Conservation (phyloP, 2,888 invertebrate genomes). For the Aleiodes testaceus region DNA sequence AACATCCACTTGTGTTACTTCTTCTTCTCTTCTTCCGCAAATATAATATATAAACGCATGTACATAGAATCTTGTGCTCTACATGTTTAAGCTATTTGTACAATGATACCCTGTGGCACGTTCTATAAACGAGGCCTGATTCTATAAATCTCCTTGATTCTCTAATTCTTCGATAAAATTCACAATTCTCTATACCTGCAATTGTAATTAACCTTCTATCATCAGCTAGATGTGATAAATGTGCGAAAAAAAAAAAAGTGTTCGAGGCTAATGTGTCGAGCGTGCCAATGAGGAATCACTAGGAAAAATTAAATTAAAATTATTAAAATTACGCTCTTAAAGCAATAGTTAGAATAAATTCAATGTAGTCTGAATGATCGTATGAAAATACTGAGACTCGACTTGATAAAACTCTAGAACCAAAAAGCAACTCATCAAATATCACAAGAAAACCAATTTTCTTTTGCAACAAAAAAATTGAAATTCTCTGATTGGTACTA, state of each 20-base stretch:
- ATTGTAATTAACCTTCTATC: constrained; percentile 35
- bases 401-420: not conserved
- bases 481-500: not conserved
- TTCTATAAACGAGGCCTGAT: constrained; percentile 50
- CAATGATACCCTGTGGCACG: constrained; percentile 48
- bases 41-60: constrained; percentile 45
- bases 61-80: not conserved
- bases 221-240: constrained; percentile 32
- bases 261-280: constrained; percentile 57
- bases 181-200: constrained; percentile 26
- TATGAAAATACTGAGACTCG: constrained; percentile 39
- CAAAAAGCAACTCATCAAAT: not conserved
- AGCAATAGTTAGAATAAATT: constrained; percentile 23
- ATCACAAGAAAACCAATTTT: not conserved
- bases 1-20: not conserved
- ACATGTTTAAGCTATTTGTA: constrained; percentile 32
- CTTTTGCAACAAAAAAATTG: constrained; percentile 5
- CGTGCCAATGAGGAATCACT: constrained; percentile 48
- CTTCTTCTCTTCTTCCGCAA: constrained; percentile 19
- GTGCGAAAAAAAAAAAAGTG: constrained; percentile 47
- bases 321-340: not conserved
- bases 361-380: constrained; percentile 32
- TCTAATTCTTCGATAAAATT: not conserved
- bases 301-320: not conserved
- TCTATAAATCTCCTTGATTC: not conserved